Evolutionary conservation across 2,888 invertebrate genomes (phyloP).

Genomic region (Gibbula magus): DNA sequence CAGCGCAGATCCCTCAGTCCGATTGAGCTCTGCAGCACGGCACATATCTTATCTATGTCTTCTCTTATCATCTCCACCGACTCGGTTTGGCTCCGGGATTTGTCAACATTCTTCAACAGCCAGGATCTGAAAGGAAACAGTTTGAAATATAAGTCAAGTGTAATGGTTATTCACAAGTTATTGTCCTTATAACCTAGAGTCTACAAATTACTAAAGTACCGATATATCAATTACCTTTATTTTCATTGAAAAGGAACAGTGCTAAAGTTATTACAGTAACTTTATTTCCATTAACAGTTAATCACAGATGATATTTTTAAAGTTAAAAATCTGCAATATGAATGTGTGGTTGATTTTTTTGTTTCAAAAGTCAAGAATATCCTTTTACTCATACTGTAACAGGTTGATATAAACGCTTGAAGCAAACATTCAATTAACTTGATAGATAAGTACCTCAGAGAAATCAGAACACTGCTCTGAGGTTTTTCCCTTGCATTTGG

Average conservation of each 20-base stretch:
- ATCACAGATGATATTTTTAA: too few relatives aligned
- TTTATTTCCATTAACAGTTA: too few relatives aligned
- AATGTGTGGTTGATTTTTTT: too few relatives aligned
- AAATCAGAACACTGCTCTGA: neutral
- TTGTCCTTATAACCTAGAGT: neutral
- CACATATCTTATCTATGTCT: slow-evolving; percentile 84
- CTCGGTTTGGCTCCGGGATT: slow-evolving; percentile 82
- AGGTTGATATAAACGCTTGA: too few relatives aligned
- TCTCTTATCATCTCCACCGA: slow-evolving; percentile 82
- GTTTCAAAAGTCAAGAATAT: too few relatives aligned
- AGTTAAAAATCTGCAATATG: too few relatives aligned
- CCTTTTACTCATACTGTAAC: too few relatives aligned
- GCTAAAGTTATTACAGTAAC: too few relatives aligned
- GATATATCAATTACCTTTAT: too few relatives aligned
- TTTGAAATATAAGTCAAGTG: neutral
- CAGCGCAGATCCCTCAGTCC: slow-evolving; percentile 80
- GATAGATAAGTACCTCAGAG: neutral
- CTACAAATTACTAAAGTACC: too few relatives aligned
- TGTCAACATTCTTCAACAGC: slow-evolving; percentile 83
- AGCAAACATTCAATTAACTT: too few relatives aligned
- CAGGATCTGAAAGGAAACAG: slow-evolving; percentile 77
- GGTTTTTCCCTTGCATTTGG: slow-evolving; percentile 33
- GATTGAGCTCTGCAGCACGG: slow-evolving; percentile 79
- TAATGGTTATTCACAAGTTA: neutral
- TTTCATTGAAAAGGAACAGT: too few relatives aligned